phyloP scores from a whole-genome alignment of 92 coral and sea anemone genomes.

The Meandrina meandrites region DNA sequence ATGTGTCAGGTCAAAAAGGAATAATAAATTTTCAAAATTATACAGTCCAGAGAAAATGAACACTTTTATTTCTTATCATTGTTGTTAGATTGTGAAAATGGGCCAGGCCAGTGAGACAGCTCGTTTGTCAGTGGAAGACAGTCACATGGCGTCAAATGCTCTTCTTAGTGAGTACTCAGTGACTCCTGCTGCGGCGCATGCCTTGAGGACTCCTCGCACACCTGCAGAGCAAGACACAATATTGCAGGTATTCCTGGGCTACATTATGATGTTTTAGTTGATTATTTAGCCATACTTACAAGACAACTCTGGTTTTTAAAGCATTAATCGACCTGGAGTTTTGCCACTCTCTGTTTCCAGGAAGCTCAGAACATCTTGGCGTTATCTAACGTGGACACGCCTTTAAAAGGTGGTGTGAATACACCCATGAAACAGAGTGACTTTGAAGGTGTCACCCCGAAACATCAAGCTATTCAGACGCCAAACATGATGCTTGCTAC shows the following conservation, averaged over 20 bases:
- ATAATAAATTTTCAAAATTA: too few relatives aligned
- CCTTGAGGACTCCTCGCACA: slow-evolving; percentile 94
- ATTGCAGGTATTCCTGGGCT: slow-evolving; percentile 71
- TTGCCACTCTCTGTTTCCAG: slow-evolving; percentile 25
- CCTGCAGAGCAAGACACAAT: slow-evolving; percentile 98
- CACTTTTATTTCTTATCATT: not conserved
- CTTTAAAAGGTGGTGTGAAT: slow-evolving; percentile 93
- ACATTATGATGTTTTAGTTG: too few relatives aligned
- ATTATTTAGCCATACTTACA: too few relatives aligned
- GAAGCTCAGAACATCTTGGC: slow-evolving; percentile 99
- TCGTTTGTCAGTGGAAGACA: slow-evolving; percentile 91
- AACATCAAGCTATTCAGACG: slow-evolving; percentile 84
- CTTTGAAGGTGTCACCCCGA: slow-evolving; percentile 97
- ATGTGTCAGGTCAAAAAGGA: too few relatives aligned
- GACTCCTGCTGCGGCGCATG: slow-evolving; percentile 82
- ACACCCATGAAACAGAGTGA: slow-evolving; percentile 91
- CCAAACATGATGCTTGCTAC: slow-evolving; percentile 95
- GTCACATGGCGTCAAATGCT: slow-evolving; percentile 80
- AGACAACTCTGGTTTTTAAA: not conserved
- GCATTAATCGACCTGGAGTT: not conserved
- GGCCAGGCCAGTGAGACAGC: slow-evolving; percentile 99
- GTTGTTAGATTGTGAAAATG: slow-evolving; percentile 88
- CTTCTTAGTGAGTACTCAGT: slow-evolving; percentile 91
- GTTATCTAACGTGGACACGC: slow-evolving; percentile 95
- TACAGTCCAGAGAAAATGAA: not conserved